Base-by-base conservation (phyloP, 2,888 invertebrate genomes). In the Andricus quercusramuli region DNA sequence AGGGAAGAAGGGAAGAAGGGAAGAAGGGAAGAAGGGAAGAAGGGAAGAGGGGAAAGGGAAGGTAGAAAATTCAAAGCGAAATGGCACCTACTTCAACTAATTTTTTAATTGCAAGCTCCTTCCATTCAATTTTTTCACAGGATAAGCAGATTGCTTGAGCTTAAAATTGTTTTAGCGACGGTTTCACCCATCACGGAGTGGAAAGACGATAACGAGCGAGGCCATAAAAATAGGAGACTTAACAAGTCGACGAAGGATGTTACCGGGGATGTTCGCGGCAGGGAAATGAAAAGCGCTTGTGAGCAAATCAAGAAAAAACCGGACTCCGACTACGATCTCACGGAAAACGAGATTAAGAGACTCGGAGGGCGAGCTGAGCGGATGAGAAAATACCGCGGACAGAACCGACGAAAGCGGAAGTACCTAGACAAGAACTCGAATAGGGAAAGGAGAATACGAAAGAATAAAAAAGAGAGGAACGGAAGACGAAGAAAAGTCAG, bases 381-480 rank as follows among this genome's bases (percentile, higher is more conserved):
- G 47, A 67, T 79, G 66, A 83, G 82, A 78, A 84, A 80, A 79
- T 77, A 78, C 47, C 82, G 77, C 41, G 81, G 82, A 78, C 82
- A 85, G 78, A 79, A 83, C 65, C 80, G 80, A 22, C 68, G 82
- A 78, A 79, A 79, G 51, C 81, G 83, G 32, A 83, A 80, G 81
- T 81, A 82, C 51, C 79, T 77, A 15, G 79, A 80, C 47, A 82
- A 80, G 67, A 80, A 83, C 56, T 79, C 79, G 29, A 79, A 81
- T 64, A 83, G 82, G 74, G 83, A 80, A 32, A 78, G 81, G 74
- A 82, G 78, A 37, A 67, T 56, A 47, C 68, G 67, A 22, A 67
- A 66, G 51, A 77, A 70, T 67, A 84, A 80, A 51, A 78, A 64
- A 62, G 83, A 25, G 64, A 80, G 74, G 25, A 79, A 68, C 47